Evolutionary conservation across 2,888 invertebrate genomes (phyloP).

Genomic region (Lasioglossum figueresi): DNA sequence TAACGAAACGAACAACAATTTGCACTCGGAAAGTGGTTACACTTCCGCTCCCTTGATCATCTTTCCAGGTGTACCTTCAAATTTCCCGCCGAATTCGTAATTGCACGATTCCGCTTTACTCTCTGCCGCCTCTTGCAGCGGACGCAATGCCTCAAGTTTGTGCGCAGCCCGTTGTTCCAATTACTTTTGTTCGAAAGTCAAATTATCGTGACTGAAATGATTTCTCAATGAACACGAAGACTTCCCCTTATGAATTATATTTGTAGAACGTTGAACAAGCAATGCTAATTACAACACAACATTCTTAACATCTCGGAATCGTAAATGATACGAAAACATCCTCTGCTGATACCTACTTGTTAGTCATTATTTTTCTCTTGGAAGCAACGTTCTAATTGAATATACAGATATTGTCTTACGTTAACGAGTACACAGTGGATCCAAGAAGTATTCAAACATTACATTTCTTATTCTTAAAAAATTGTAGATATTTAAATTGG

Average conservation of each 20-base stretch:
- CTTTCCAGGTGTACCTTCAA: slow-evolving; percentile 27
- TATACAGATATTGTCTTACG: too few species aligned
- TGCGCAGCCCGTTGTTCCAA: not conserved
- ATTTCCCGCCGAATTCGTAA: slow-evolving; percentile 39
- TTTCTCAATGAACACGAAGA: not conserved
- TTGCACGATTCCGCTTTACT: slow-evolving; percentile 38
- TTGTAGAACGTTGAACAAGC: not conserved
- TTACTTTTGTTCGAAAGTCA: not conserved
- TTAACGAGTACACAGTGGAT: too few species aligned
- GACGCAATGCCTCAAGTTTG: not conserved
- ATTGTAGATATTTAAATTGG: too few species aligned
- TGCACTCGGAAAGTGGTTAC: slow-evolving; percentile 40
- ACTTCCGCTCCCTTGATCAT: slow-evolving; percentile 54
- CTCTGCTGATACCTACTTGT: not conserved
- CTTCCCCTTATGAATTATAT: not conserved
- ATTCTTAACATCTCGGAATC: not conserved
- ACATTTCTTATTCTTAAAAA: too few species aligned
- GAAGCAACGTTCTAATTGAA: too few species aligned
- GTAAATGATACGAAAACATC: not conserved
- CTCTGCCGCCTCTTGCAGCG: not conserved
- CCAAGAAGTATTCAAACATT: not conserved
- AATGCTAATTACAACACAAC: not conserved
- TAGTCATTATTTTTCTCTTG: too few species aligned
- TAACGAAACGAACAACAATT: slow-evolving; percentile 59
- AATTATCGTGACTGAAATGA: not conserved